Evolutionary conservation across 2,113 vertebrate genomes (phyloP).

Genomic region (Echinops telfairi): DNA sequence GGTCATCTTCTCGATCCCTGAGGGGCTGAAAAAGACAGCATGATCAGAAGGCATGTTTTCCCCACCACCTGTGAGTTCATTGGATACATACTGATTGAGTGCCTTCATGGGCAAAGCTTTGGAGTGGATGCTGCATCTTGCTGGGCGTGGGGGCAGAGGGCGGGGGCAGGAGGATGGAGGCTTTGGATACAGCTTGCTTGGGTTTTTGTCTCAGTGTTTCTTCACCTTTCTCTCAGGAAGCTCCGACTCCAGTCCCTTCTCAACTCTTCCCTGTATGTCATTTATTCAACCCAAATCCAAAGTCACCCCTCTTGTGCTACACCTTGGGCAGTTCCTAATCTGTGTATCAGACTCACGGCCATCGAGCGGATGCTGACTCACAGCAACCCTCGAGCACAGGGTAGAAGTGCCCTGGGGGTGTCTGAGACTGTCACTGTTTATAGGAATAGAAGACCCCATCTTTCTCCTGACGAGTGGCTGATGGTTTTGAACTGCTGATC

Average conservation of each 20-base stretch:
- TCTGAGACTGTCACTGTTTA: too few species aligned
- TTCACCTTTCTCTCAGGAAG: not conserved
- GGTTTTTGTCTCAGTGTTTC: not conserved
- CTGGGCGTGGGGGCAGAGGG: not conserved
- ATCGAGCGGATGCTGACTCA: not conserved
- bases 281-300: not conserved
- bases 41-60: not conserved
- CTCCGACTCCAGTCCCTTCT: not conserved
- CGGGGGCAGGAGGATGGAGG: not conserved
- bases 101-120: conserved; percentile 18
- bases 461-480: too few species aligned
- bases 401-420: too few species aligned
- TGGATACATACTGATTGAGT: not conserved
- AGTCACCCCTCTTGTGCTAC: not conserved
- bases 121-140: not conserved
- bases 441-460: too few species aligned
- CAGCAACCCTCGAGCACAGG: not conserved
- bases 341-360: too few species aligned
- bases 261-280: conserved; percentile 7
- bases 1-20: conserved; percentile 81
- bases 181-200: not conserved
- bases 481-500: too few species aligned
- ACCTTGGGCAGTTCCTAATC: not conserved
- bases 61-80: conserved; percentile 22
- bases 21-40: conserved; percentile 84